Evolutionary conservation across 2,888 invertebrate species (phyloP), one percentile per base, ranked within the genome.

Genomic region (Schrankia costaestrigalis): DNA sequence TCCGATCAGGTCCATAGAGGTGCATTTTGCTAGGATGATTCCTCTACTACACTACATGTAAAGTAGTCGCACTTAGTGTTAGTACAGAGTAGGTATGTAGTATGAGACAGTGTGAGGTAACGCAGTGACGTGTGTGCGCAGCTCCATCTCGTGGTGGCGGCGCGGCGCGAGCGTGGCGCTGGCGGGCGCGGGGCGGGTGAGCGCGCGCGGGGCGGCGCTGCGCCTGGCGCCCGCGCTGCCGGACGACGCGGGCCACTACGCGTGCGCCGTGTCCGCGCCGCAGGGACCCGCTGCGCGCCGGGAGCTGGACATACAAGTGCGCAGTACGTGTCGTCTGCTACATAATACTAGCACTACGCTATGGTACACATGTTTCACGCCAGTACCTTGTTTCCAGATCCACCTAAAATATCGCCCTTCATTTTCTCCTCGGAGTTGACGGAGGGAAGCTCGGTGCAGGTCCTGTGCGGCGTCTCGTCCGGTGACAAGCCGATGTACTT

Each of bases 341-440:
- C n/a, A n/a, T n/a, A n/a, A n/a, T n/a, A n/a, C n/a, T n/a, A n/a
- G n/a, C n/a, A n/a, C n/a, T n/a, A n/a, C n/a, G n/a, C n/a, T n/a
- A n/a, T n/a, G n/a, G n/a, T n/a, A n/a, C n/a, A n/a, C n/a, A n/a
- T n/a, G n/a, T n/a, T n/a, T n/a, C n/a, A n/a, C n/a, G n/a, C n/a
- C 1, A 3, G 2, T 9, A 7, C 11, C 13, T 8, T 27, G 1
- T 19, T 34, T 37, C 1, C 33, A 91, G 92, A 90, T 84, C 95
- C 95, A 2, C 96, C 96, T n/a, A 92, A 95, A 59, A 93, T 96
- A 68, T 95, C 95, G 52, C 93, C 95, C 17, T 96, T 97, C 77
- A 91, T 90, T 32, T 96, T 97, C 71, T 95, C 96, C 0, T 90
- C 92, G 56, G 94, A 93, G 69, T 88, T 95, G 33, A 93, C 94